These are phyloP conservation scores for Empidonax alnorum DNA, from an alignment of 2,113 vertebrate genomes.

Conservation along the genomic window DNA sequence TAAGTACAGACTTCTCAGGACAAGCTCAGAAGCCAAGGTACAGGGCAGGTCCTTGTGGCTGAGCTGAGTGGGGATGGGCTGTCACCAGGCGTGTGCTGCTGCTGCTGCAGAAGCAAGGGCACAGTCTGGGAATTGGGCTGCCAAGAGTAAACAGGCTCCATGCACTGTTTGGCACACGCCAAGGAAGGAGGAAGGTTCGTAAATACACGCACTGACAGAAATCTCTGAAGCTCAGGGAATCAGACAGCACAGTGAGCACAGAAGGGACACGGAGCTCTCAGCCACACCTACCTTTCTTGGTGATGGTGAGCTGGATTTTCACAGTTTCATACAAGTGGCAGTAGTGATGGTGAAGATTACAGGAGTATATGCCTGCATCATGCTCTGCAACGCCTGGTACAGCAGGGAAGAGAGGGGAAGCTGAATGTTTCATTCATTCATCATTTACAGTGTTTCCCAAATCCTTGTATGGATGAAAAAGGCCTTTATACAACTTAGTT, in stretches of 20 bases:
- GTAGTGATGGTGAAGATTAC: slow-evolving; percentile 94
- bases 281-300: slow-evolving; percentile 79
- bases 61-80: background rate
- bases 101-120: background rate
- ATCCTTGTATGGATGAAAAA: background rate
- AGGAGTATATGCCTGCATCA: slow-evolving; percentile 88
- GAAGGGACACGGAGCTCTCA: background rate
- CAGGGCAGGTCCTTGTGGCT: background rate
- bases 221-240: background rate
- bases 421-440: background rate
- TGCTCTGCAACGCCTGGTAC: slow-evolving; percentile 66
- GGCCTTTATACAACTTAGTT: background rate
- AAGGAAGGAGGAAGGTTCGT: background rate
- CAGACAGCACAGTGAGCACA: background rate
- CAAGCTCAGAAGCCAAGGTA: background rate
- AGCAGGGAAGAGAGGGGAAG: background rate
- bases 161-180: background rate
- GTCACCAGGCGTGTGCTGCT: background rate
- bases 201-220: background rate
- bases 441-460: background rate
- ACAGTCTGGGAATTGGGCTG: background rate
- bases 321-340: slow-evolving; percentile 88
- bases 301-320: slow-evolving; percentile 83
- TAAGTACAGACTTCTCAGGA: background rate
- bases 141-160: background rate